Percentiles rank a stretch among this genome's conserved stretches.
phyloP scores from a whole-genome alignment of 2,888 invertebrate genomes.

The Digitonthophagus gazella region DNA sequence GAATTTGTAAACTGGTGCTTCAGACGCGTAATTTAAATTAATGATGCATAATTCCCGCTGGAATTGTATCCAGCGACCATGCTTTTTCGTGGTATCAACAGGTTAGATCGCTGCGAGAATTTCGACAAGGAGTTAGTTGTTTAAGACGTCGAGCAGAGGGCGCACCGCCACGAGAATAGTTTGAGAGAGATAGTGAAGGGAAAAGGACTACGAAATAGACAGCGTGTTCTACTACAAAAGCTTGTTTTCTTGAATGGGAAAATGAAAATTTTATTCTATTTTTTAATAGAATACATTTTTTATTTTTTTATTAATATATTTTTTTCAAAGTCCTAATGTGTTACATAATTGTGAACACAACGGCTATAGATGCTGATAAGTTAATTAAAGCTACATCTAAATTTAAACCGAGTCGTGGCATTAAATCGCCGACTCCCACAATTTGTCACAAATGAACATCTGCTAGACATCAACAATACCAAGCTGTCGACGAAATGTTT shows the following conservation, averaged over 20 bases:
- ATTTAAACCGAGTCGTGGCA: neutral
- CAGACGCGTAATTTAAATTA: constrained; percentile 13
- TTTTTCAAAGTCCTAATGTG: neutral
- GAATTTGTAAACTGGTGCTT: constrained; percentile 3
- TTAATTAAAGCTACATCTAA: neutral
- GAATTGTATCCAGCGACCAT: constrained; percentile 5
- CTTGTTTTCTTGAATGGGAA: neutral
- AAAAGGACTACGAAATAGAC: neutral
- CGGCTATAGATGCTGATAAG: neutral
- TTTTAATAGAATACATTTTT: too few species aligned
- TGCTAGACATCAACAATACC: neutral
- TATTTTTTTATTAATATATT: too few species aligned
- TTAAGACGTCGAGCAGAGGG: constrained; percentile 8
- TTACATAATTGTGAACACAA: neutral
- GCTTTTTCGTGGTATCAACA: constrained; percentile 14
- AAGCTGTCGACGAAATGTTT: neutral
- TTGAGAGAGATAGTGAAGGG: neutral
- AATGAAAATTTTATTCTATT: neutral
- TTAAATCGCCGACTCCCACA: neutral
- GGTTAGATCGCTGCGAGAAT: neutral
- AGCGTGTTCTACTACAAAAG: neutral
- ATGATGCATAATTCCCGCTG: constrained; percentile 12
- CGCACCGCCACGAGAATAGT: neutral
- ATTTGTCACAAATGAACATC: neutral
- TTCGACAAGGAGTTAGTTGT: constrained; percentile 5